A percentile compares a stretch with the other conserved stretches of the same genome.
Evolutionary conservation across 1,140 invertebrate genomes (phyloP).

Genomic region (Venustaconcha ellipsiformis): DNA sequence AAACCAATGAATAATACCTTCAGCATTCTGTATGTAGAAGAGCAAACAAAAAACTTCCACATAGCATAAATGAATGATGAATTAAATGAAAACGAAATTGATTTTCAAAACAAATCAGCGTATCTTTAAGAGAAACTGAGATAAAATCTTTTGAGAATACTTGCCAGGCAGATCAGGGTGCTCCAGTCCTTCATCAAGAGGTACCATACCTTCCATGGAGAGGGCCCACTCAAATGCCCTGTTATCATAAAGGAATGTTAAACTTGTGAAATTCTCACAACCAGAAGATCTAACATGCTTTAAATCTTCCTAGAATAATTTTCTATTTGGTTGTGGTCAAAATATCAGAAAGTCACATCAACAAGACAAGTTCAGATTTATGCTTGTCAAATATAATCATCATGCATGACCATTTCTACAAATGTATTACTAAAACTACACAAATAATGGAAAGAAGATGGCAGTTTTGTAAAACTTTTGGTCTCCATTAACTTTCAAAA

Average conservation of each 20-base stretch:
- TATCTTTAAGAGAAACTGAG: no score
- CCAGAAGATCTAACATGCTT: neutral
- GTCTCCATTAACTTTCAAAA: neutral
- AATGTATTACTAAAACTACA: neutral
- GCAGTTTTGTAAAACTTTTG: no score
- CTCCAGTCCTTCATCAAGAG: slow-evolving; percentile 74
- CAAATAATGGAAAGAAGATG: no score
- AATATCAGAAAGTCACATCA: neutral
- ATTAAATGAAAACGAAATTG: no score
- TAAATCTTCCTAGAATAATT: neutral
- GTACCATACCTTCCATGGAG: slow-evolving; percentile 75
- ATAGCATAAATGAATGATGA: no score
- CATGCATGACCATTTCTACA: neutral
- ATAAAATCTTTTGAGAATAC: neutral
- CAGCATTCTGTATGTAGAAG: no score
- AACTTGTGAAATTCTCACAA: no score
- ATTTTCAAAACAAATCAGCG: no score
- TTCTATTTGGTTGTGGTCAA: neutral
- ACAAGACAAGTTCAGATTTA: slow-evolving; percentile 11
- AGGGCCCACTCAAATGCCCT: slow-evolving; percentile 85
- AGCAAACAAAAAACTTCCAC: no score
- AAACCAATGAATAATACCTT: no score
- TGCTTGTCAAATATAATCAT: slow-evolving; percentile 16
- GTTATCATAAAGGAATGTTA: slow-evolving; percentile 28
- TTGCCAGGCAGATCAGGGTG: slow-evolving; percentile 73